Percentiles rank a stretch among this genome's conserved stretches.
phyloP scores from a whole-genome alignment of 2,797 vertebrate species.

The Oophaga sylvatica region DNA sequence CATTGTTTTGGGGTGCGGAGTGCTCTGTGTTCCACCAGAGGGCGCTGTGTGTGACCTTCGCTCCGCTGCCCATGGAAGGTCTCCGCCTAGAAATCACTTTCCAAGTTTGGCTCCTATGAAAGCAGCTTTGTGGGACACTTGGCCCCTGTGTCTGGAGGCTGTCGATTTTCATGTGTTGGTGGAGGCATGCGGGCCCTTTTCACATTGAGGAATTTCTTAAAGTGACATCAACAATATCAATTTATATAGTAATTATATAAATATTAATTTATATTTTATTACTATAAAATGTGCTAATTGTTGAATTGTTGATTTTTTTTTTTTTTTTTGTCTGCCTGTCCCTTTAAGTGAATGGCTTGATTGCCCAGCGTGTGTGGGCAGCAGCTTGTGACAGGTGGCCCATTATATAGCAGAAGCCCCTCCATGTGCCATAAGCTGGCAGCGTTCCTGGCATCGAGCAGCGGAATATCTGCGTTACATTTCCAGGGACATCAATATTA shows the following conservation, averaged over 20 bases:
- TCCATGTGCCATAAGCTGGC: constrained; percentile 28
- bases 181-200: not conserved
- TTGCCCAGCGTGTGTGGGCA: not conserved
- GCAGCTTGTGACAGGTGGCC: constrained; percentile 33
- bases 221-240: not conserved
- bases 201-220: not conserved
- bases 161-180: not conserved
- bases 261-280: not conserved
- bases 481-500: constrained; percentile 14
- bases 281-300: not conserved
- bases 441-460: constrained; percentile 18
- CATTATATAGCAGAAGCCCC: constrained; percentile 12
- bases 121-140: not conserved
- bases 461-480: not conserved
- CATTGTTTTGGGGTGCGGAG: too few relatives aligned
- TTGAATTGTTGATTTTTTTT: not conserved
- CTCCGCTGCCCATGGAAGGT: not conserved
- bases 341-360: not conserved
- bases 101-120: not conserved
- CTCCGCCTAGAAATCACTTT: not conserved
- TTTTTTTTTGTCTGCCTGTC: not conserved
- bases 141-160: not conserved
- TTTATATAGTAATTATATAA: too few relatives aligned
- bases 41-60: not conserved
- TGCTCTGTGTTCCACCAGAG: not conserved